phyloP scores from a whole-genome alignment of 2,888 invertebrate species.

The Sesia bembeciformis region DNA sequence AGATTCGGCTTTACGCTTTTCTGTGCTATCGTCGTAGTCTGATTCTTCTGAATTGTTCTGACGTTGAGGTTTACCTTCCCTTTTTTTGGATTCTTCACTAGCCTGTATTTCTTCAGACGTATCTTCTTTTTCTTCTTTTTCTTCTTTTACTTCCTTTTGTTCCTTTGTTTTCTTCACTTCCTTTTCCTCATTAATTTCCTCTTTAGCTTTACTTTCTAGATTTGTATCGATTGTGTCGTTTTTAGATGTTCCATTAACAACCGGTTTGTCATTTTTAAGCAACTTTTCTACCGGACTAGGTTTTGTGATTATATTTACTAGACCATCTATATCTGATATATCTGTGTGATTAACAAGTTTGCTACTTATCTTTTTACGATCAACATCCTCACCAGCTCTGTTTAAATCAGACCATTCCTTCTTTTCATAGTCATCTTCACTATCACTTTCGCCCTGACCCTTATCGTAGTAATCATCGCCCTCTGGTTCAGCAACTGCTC shows the following conservation, averaged over 20 bases:
- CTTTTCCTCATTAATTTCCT: constrained; percentile 7
- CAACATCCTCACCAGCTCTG: constrained; percentile 20
- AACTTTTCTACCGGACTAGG: constrained; percentile 16
- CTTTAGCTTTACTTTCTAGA: not conserved
- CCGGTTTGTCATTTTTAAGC: constrained; percentile 9
- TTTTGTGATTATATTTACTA: constrained; percentile 45
- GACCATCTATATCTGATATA: constrained; percentile 50
- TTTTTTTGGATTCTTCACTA: constrained; percentile 6
- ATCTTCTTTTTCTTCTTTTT: constrained; percentile 1
- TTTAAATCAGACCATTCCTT: constrained; percentile 55
- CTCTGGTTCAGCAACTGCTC: constrained; percentile 43
- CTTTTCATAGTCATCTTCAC: constrained; percentile 54
- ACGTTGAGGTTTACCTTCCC: constrained; percentile 10
- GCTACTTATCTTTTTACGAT: constrained; percentile 3
- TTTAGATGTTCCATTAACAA: not conserved
- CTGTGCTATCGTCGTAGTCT: constrained; percentile 29
- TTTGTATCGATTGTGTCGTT: not conserved
- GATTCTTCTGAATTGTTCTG: constrained; percentile 36
- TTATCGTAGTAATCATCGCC: constrained; percentile 48
- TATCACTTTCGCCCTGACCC: constrained; percentile 40
- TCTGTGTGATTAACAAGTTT: constrained; percentile 24
- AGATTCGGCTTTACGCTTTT: constrained; percentile 22
- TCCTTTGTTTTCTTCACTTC: constrained; percentile 1
- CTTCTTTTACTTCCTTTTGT: constrained; percentile 1
- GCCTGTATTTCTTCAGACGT: constrained; percentile 8